phyloP scores from a whole-genome alignment of 2,113 vertebrate species.

The Poecile atricapillus region DNA sequence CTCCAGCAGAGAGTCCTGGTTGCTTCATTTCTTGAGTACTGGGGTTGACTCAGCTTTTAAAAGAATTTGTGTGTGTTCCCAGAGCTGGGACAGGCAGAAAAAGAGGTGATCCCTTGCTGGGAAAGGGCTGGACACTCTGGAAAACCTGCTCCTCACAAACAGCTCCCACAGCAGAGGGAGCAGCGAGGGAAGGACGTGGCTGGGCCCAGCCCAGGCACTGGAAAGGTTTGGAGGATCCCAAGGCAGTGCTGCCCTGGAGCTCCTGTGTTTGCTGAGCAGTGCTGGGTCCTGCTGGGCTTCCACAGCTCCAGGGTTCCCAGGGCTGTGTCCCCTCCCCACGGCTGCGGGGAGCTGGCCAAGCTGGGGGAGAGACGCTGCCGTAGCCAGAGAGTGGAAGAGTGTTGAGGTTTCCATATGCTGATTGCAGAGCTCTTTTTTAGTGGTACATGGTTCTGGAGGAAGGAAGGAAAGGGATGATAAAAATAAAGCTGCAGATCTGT shows the following conservation, averaged over 20 bases:
- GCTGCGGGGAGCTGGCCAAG: slow-evolving; percentile 13
- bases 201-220: not conserved
- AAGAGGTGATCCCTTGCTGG: not conserved
- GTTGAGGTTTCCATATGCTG: slow-evolving; percentile 42
- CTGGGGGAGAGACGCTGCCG: not conserved
- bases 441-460: slow-evolving; percentile 32
- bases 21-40: not conserved
- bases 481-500: slow-evolving; percentile 48
- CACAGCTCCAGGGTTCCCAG: not conserved
- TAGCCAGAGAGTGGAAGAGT: not conserved
- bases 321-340: accelerated
- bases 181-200: not conserved
- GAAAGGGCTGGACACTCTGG: not conserved
- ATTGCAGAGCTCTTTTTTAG: not conserved
- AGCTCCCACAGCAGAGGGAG: not conserved
- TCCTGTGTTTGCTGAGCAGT: not conserved
- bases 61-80: accelerated
- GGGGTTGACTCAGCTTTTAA: not conserved
- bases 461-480: slow-evolving; percentile 34
- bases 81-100: accelerated
- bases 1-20: not conserved
- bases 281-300: not conserved
- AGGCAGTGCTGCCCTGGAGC: not conserved
- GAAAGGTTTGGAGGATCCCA: not conserved
- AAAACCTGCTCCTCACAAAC: not conserved